A percentile compares a stretch with the other conserved stretches of the same genome.
phyloP scores from a whole-genome alignment of 2,888 invertebrate species.

The Trichogramma evanescens region DNA sequence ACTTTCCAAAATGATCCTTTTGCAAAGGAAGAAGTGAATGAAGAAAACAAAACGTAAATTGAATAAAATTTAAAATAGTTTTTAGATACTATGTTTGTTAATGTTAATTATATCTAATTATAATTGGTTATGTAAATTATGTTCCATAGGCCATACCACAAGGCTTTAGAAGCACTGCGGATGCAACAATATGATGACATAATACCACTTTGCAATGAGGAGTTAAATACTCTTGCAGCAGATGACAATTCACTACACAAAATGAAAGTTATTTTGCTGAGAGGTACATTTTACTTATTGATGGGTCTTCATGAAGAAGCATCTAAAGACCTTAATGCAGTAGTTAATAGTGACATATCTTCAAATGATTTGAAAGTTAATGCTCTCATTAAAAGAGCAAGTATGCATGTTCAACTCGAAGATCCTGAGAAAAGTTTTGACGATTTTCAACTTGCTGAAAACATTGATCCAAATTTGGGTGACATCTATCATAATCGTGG shows the following conservation, averaged over 20 bases:
- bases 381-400: conserved; percentile 82
- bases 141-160: conserved; percentile 49
- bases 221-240: conserved; percentile 59
- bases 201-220: conserved; percentile 72
- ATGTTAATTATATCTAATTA: not conserved
- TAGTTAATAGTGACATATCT: conserved; percentile 61
- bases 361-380: conserved; percentile 66
- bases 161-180: conserved; percentile 65
- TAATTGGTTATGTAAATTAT: not conserved
- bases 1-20: conserved; percentile 80
- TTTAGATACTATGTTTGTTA: not conserved
- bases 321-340: conserved; percentile 62
- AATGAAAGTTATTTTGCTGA: conserved; percentile 68
- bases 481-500: conserved; percentile 92
- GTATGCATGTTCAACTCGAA: conserved; percentile 73
- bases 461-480: conserved; percentile 70
- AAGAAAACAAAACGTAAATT: conserved; percentile 24
- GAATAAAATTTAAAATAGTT: not conserved
- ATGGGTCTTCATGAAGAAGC: conserved; percentile 69
- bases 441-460: conserved; percentile 72
- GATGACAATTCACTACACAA: conserved; percentile 25
- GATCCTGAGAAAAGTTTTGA: conserved; percentile 65
- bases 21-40: not conserved
- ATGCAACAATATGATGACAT: conserved; percentile 70
- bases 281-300: conserved; percentile 78